Base-by-base conservation (phyloP, 2,888 invertebrate species). In the Leptinotarsa rubiginosa region DNA sequence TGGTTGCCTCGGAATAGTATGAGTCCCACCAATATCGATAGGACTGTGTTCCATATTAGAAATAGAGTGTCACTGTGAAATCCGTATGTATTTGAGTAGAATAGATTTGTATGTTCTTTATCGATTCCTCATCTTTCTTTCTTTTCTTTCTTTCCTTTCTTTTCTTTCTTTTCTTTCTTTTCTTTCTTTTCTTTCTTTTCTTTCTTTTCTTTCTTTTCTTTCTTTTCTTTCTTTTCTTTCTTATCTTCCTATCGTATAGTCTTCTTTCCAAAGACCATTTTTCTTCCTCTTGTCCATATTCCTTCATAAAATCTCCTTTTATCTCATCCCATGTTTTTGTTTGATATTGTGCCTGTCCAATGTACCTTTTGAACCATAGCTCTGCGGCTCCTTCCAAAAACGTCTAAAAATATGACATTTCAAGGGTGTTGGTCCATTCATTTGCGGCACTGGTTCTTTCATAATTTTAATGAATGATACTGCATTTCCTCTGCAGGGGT, bases 351-450 rank as follows among this genome's bases (percentile, higher is more conserved):
- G 31, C 15, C 31, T 59, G 25, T 59, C 12, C 22, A 12, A 16
- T 59, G 25, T 59, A 59, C 22, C 59, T 59, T 22, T 59, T 25
- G 25, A 59, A 59, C 59, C 59, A 59, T 25, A 59, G 16, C 59
- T 59, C 59, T 59, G 20, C 25, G 20, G 13, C 59, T 59, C 59
- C 59, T 59, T 59, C 59, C 15, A 59, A 59, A 59, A 59, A 59
- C 15, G 25, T 59, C 25, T 59, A 25, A 3, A 59, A 59, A 22
- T 59, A 25, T 16, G 20, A 59, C 59, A 59, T 25, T 22, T 59
- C 12, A 13, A 59, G 59, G 59, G 59, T 59, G 12, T 59, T 22
- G 59, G 59, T 31, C 31, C 7, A 5, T 15, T 25, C 25, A 59
- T 25, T 59, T 25, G 59, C 25, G 22, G 59, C 25, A 59, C 56